Conservation (phyloP, 1,140 invertebrate species). For the Sarcophaga peregrina region DNA sequence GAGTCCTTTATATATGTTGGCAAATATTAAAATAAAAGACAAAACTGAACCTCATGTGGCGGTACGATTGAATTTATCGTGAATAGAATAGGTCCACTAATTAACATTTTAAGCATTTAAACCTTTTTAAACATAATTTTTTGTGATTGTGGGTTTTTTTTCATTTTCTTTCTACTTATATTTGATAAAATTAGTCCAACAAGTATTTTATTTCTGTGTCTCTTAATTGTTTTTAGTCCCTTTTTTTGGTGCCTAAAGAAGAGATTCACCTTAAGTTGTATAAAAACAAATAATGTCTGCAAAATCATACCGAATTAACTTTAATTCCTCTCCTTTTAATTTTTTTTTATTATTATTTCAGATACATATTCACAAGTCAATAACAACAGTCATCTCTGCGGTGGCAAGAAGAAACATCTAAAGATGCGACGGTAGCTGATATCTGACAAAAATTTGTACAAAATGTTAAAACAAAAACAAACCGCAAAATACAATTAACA, state of each 20-base stretch:
- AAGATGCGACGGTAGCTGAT: slow-evolving; percentile 40
- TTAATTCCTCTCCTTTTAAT: neutral
- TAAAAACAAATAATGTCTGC: neutral
- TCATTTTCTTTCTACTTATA: no score
- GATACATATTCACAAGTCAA: neutral
- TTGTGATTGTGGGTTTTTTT: no score
- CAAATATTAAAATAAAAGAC: no score
- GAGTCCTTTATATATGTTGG: no score
- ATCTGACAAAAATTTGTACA: neutral
- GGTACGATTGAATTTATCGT: no score
- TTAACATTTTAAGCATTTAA: no score
- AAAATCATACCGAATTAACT: slow-evolving; percentile 13
- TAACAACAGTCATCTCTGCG: neutral
- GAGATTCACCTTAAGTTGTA: neutral
- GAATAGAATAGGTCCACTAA: no score
- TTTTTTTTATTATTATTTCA: neutral
- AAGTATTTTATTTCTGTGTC: no score
- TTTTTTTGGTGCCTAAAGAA: neutral
- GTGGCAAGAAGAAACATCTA: neutral
- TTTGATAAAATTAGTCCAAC: no score
- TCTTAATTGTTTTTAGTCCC: neutral
- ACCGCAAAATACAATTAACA: neutral
- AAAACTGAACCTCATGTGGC: no score
- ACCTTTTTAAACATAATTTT: no score
- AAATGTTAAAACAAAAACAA: neutral